A percentile compares a stretch with the other conserved stretches of the same genome.
Evolutionary conservation across 53 echinoderm and acorn worm genomes (phyloP).

Genomic region (Holothuria scabra): DNA sequence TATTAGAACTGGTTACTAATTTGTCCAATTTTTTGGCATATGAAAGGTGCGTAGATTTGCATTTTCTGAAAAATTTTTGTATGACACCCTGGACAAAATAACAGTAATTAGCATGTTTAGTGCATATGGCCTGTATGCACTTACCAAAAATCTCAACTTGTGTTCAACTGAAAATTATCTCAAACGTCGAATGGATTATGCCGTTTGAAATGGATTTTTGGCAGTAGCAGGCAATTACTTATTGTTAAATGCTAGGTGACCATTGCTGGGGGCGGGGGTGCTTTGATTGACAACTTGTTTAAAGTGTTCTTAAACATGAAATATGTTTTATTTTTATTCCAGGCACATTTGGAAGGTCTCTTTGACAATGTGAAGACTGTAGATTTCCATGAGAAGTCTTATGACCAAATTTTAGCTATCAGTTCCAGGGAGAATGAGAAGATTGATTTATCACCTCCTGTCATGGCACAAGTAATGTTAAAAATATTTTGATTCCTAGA

Average conservation of each 20-base stretch:
- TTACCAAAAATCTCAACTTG: no score
- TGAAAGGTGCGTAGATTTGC: no score
- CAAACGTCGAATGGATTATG: neutral
- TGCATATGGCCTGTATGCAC: no score
- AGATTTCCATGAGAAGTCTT: slow-evolving; percentile 97
- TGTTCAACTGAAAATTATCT: no score
- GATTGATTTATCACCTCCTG: slow-evolving; percentile 84
- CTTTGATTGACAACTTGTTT: neutral
- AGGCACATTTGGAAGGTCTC: slow-evolving; percentile 93
- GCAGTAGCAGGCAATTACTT: neutral
- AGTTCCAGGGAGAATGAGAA: slow-evolving; percentile 93
- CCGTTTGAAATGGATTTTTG: neutral
- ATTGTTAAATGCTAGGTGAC: neutral
- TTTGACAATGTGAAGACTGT: slow-evolving; percentile 98
- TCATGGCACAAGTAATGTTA: slow-evolving; percentile 77
- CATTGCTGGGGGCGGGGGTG: neutral
- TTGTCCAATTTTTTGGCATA: no score
- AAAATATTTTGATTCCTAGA: no score
- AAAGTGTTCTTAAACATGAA: neutral
- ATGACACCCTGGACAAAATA: no score
- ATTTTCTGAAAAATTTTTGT: no score
- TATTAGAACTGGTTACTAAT: no score
- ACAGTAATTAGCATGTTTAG: no score
- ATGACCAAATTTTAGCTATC: slow-evolving; percentile 89
- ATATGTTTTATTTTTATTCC: neutral